Evolutionary conservation across 1,140 invertebrate genomes (phyloP), one percentile per base, ranked within the genome.

Genomic region (Sesamia nonagrioides): DNA sequence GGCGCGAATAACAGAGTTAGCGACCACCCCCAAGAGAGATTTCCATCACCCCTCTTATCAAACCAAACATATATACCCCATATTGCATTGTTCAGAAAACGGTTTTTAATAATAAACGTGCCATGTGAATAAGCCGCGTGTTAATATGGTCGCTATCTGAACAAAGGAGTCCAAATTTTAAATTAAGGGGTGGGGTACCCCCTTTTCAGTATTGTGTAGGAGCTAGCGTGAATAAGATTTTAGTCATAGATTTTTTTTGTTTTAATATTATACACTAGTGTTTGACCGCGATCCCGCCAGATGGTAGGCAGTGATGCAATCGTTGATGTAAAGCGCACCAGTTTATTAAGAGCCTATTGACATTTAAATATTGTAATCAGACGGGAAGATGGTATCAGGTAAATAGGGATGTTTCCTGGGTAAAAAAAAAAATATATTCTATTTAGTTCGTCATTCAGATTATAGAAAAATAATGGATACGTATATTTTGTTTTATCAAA

Each of bases 111-210:
- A 56, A 56, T 54, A 52, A 21, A 27, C 52, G 33, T 21, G n/a
- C 11, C 40, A 17, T 42, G 11, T 18, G 35, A 52, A 45, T 33
- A 6, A 72, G 56, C 21, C 40, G 33, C 56, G 69, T 72, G 50
- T 56, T 72, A 72, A 56, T 37, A 56, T 54, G 50, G 8, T 37
- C 35, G 9, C 2, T 66, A 69, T 50, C n/a, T 60, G 18, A 58
- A 74, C 71, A 56, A 58, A 60, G 21, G 18, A 33, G 37, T 15
- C 37, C 18, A 60, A 74, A 60, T 74, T 74, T 74, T 74, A 74
- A 74, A 74, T 74, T 74, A 58, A 60, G 13, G 37, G 52, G 37
- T 33, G 17, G 58, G 37, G n/a, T n/a, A n/a, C 33, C 54, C 37
- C 21, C 33, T 52, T 1, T 13, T 40, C 54, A 0, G 1, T 45